Conservation (phyloP, 2,888 invertebrate genomes). For the Onthophagus sagittarius region DNA sequence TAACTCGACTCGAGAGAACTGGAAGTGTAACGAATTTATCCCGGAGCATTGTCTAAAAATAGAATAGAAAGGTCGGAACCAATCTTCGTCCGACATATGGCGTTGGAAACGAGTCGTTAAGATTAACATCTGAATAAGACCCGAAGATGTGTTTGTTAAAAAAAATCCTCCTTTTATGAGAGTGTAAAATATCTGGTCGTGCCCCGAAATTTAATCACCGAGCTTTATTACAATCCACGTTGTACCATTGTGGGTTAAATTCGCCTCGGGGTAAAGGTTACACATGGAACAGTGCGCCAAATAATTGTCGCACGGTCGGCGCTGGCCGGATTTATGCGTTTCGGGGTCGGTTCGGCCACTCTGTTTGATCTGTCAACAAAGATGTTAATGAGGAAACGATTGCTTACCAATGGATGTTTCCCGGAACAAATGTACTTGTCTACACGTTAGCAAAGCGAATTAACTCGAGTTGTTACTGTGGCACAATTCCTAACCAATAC, state of each 20-base stretch:
- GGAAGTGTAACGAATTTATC: neutral
- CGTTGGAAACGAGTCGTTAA: neutral
- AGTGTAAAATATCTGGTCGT: neutral
- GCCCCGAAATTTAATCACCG: neutral
- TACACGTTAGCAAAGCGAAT: neutral
- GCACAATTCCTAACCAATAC: neutral
- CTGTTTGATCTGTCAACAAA: conserved; percentile 27
- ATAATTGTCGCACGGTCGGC: conserved; percentile 16
- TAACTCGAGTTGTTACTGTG: neutral
- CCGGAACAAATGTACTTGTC: neutral
- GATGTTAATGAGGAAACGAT: conserved; percentile 27
- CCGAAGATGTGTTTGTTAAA: neutral
- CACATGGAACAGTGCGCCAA: neutral
- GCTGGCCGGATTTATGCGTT: conserved; percentile 21
- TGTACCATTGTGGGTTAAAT: neutral
- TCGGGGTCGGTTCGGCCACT: conserved; percentile 21
- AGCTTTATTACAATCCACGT: neutral
- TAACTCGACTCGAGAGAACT: neutral
- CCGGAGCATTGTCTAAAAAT: neutral
- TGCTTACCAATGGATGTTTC: conserved; percentile 15
- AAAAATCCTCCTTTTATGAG: neutral
- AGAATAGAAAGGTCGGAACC: neutral
- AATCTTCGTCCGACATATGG: neutral
- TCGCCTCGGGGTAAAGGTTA: neutral
- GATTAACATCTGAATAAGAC: neutral